phyloP scores from a whole-genome alignment of 37 sponge, comb jelly and placozoan genomes.

The Spongilla lacustris region DNA sequence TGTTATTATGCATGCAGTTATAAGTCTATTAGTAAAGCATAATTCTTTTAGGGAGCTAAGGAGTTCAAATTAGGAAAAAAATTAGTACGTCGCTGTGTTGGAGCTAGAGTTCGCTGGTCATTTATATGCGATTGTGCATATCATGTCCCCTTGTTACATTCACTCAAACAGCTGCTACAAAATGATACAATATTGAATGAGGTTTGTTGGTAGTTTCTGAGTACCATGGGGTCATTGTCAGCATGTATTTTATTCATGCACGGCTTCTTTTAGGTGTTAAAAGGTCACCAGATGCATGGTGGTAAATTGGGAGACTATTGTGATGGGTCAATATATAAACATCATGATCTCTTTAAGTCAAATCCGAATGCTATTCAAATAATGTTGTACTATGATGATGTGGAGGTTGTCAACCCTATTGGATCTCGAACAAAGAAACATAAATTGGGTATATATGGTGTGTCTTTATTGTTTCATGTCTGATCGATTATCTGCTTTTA shows the following conservation, averaged over 20 bases:
- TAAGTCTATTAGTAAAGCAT: too few species aligned
- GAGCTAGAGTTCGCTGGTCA: too few species aligned
- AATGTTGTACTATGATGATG: conserved; percentile 8
- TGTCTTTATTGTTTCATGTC: not conserved
- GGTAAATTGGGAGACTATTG: conserved; percentile 3
- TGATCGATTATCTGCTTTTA: not conserved
- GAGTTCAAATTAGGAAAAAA: too few species aligned
- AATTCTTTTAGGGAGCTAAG: too few species aligned
- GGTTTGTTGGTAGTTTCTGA: not conserved
- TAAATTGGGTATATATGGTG: conserved; percentile 20
- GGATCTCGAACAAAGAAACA: conserved; percentile 29
- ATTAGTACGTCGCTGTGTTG: too few species aligned
- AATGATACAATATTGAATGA: conserved; percentile 13
- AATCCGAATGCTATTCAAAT: not conserved
- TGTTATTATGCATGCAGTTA: not conserved
- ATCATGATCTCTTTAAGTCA: not conserved
- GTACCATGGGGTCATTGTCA: not conserved
- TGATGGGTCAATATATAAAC: not conserved
- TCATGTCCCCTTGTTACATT: conserved; percentile 18
- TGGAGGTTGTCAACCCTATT: conserved; percentile 22
- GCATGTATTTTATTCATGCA: not conserved
- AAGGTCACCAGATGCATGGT: conserved; percentile 18
- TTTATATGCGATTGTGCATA: conserved; percentile 17
- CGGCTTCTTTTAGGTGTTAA: not conserved
- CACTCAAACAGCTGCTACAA: conserved; percentile 24